Evolutionary conservation across 2,113 vertebrate species (phyloP).

Genomic region (Paratilapia polleni): DNA sequence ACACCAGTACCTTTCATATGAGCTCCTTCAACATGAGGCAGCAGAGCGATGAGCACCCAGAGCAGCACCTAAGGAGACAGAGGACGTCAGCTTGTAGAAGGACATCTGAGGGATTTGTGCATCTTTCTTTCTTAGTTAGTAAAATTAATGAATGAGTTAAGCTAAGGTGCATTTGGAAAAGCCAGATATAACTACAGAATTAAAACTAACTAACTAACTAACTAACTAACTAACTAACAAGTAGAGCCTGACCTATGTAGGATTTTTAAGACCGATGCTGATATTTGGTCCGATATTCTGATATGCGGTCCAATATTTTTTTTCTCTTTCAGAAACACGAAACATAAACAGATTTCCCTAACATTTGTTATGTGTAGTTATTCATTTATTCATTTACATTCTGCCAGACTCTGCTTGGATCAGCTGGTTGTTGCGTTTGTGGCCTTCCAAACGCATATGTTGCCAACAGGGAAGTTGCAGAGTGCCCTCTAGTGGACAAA

Average conservation of each 20-base stretch:
- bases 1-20: slow-evolving; percentile 56
- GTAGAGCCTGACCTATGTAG: too few species aligned
- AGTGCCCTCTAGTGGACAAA: neutral
- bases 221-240: too few species aligned
- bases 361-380: neutral
- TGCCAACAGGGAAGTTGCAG: neutral
- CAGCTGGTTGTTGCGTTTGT: neutral
- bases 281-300: neutral
- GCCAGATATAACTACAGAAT: too few species aligned
- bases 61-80: slow-evolving; percentile 72
- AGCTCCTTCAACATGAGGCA: slow-evolving; percentile 78
- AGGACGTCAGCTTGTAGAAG: neutral
- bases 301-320: neutral
- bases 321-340: neutral
- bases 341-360: neutral
- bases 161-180: too few species aligned
- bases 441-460: too few species aligned
- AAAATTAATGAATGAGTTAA: too few species aligned
- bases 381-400: neutral
- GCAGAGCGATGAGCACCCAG: slow-evolving; percentile 78
- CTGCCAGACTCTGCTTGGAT: neutral
- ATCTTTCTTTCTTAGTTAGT: neutral
- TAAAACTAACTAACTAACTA: too few species aligned
- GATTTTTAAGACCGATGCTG: too few species aligned
- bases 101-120: neutral